A percentile compares a stretch with the other conserved stretches of the same genome.
phyloP scores from a whole-genome alignment of 2,113 vertebrate species.

The Puffinus mauretanicus region DNA sequence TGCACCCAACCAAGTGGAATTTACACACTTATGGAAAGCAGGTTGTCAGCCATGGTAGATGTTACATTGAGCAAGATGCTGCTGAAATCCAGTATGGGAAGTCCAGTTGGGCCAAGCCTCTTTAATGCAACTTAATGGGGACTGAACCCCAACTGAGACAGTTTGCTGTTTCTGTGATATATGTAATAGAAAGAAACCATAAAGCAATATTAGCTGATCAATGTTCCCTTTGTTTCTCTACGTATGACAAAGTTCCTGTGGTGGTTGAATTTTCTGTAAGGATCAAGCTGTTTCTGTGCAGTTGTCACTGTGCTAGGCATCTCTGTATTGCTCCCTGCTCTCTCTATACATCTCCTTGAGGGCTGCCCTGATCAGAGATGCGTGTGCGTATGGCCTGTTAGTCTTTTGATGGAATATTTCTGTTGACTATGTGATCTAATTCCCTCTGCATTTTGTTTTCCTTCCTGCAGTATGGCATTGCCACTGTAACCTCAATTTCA shows the following conservation, averaged over 20 bases:
- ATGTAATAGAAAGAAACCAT: neutral
- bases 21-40: neutral
- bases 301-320: neutral
- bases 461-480: neutral
- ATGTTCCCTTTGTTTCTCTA: neutral
- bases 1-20: neutral
- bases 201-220: neutral
- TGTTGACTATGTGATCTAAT: accelerated
- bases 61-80: neutral
- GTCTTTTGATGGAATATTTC: neutral
- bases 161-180: neutral
- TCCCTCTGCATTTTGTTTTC: neutral
- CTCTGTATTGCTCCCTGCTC: neutral
- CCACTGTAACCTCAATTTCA: neutral
- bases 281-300: neutral
- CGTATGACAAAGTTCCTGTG: accelerated
- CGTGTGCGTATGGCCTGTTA: accelerated
- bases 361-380: neutral
- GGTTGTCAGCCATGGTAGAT: neutral
- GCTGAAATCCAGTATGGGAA: neutral
- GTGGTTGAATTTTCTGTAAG: neutral
- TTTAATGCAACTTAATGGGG: neutral
- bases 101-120: neutral
- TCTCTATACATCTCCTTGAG: neutral
- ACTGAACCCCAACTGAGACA: neutral